These are phyloP conservation scores for Cataglyphis hispanica DNA, from an alignment of 1,140 invertebrate species.

Conservation along the genomic window DNA sequence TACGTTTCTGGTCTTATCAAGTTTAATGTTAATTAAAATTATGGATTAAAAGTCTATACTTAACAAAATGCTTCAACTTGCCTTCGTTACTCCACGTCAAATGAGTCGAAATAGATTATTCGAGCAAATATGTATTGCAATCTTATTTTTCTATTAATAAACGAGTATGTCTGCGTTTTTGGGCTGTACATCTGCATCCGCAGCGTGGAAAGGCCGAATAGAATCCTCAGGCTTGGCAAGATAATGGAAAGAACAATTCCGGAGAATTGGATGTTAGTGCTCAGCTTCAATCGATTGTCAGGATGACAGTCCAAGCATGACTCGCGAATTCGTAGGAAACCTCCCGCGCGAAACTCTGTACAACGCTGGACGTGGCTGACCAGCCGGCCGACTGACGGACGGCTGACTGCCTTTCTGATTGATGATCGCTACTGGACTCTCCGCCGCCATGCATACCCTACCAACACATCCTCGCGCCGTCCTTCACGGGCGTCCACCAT, in stretches of 20 bases:
- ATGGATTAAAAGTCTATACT: background rate
- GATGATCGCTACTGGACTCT: slow-evolving; percentile 85
- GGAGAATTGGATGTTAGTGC: slow-evolving; percentile 58
- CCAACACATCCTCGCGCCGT: slow-evolving; percentile 77
- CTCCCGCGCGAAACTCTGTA: slow-evolving; percentile 74
- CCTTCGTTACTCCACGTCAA: background rate
- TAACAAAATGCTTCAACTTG: background rate
- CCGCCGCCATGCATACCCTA: slow-evolving; percentile 82
- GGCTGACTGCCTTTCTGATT: slow-evolving; percentile 85
- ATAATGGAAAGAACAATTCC: slow-evolving; percentile 62
- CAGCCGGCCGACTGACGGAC: slow-evolving; percentile 83
- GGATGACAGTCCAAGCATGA: slow-evolving; percentile 74
- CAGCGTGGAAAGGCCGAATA: slow-evolving; percentile 5
- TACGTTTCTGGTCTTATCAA: background rate
- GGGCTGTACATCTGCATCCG: slow-evolving; percentile 10
- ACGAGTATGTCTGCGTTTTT: background rate
- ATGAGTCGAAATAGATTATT: background rate
- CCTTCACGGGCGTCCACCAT: slow-evolving; percentile 58
- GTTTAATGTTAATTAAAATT: background rate
- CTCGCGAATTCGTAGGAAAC: slow-evolving; percentile 74
- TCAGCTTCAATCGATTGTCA: slow-evolving; percentile 72
- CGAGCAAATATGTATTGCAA: background rate
- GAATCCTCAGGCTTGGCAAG: slow-evolving; percentile 48
- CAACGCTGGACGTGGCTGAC: slow-evolving; percentile 76
- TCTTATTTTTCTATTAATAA: slow-evolving; percentile 29